Percentiles rank a stretch among this genome's conserved stretches.
These are phyloP conservation scores for Bombus breviceps DNA, from an alignment of 1,140 invertebrate species.

Conservation along the genomic window DNA sequence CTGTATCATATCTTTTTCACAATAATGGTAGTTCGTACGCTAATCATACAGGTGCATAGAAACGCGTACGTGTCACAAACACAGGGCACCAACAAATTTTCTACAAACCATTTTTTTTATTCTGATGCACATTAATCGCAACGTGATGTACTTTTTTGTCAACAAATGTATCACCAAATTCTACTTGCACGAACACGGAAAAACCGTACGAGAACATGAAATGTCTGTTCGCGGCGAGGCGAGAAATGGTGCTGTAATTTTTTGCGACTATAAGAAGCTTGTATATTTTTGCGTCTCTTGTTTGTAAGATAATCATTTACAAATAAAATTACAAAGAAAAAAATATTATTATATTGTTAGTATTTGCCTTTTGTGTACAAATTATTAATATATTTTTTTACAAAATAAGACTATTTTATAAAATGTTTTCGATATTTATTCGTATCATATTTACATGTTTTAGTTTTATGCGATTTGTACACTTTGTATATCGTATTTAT, in stretches of 20 bases:
- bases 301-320: conserved; percentile 80
- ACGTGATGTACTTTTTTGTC: conserved; percentile 44
- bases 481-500: conserved; percentile 33
- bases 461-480: conserved; percentile 47
- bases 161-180: conserved; percentile 52
- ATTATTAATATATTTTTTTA: not conserved
- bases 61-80: conserved; percentile 38
- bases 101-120: conserved; percentile 54
- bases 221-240: conserved; percentile 33
- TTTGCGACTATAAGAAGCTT: conserved; percentile 78
- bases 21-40: conserved; percentile 50
- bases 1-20: conserved; percentile 61
- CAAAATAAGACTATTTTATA: not conserved
- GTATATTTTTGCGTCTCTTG: conserved; percentile 81
- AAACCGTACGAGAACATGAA: conserved; percentile 39
- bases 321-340: conserved; percentile 68
- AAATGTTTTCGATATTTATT: not conserved
- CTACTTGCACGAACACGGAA: conserved; percentile 53
- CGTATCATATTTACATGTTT: conserved; percentile 48
- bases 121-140: conserved; percentile 58
- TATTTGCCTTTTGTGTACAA: not conserved
- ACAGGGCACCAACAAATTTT: conserved; percentile 58
- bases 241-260: conserved; percentile 79
- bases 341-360: not conserved
- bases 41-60: conserved; percentile 36